Conservation (phyloP, 2,113 vertebrate species). For the Ifrita kowaldi region DNA sequence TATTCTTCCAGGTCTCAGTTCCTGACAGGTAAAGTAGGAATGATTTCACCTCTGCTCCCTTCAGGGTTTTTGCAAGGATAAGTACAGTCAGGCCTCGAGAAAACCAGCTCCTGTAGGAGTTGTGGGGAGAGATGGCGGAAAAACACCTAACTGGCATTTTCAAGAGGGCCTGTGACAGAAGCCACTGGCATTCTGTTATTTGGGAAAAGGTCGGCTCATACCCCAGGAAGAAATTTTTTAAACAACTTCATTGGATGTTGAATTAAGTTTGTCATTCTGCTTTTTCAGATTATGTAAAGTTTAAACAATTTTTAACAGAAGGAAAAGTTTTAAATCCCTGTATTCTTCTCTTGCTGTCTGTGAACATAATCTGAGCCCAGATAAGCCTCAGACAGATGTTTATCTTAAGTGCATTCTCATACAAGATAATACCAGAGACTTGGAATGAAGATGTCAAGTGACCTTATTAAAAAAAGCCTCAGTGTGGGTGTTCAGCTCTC, state of each 20-base stretch:
- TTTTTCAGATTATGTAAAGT: conserved; percentile 40
- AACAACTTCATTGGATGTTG: background rate
- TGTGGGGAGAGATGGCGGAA: background rate
- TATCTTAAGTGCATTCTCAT: background rate
- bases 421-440: background rate
- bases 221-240: conserved; percentile 24
- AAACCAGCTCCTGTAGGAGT: background rate
- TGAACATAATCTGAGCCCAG: background rate
- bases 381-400: conserved; percentile 37
- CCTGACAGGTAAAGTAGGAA: background rate
- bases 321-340: conserved; percentile 31
- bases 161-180: conserved; percentile 20
- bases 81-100: background rate
- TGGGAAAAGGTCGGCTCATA: conserved; percentile 43
- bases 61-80: background rate
- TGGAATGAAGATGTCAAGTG: background rate
- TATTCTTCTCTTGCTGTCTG: background rate
- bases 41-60: background rate
- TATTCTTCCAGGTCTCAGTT: background rate
- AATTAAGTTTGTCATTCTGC: conserved; percentile 34
- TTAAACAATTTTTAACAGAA: conserved; percentile 18
- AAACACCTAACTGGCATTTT: conserved; percentile 26
- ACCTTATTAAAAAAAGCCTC: background rate
- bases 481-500: background rate
- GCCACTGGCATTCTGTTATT: conserved; percentile 22